Evolutionary conservation across 92 coral and sea anemone species (phyloP), one percentile per base, ranked within the genome.

Genomic region (Plumapathes pennacea): DNA sequence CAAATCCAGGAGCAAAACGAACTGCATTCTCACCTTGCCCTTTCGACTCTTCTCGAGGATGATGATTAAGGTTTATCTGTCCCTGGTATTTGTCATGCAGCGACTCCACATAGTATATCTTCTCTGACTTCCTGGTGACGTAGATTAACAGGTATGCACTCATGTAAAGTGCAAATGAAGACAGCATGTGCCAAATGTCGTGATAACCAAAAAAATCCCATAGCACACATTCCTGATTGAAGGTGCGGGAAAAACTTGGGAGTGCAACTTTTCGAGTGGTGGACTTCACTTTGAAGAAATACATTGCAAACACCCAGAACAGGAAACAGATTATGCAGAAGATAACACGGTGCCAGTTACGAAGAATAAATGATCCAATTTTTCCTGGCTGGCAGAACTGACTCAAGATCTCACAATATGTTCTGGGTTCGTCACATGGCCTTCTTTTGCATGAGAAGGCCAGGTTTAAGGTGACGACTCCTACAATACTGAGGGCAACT

Each of bases 121-220:
- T 82, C 64, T 87, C 95, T 19, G 77, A 71, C 30, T 80, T 82
- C 29, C 89, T 55, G 5, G 89, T 81, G 13, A 87, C 79, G 47
- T 87, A 92, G 25, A 88, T 84, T 50, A 92, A 69, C 25, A 92
- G 69, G 54, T 84, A 92, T 0, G 96, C 96, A 15, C 89, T 88
- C 84, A 76, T 82, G 48, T 84, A 76, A 11, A 92, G 80, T 0
- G 98, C 98, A 23, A 92, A 85, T 8, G 98, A 88, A 0, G 98
- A 92, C 44, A 89, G 62, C 86, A 92, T 88, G 63, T 92, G 98
- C 98, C 98, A 92, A 65, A 84, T 69, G 41, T 92, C 98, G n/a
- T 92, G 98, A 50, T 92, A 89, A 60, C 88, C 98, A 19, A 92
- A 92, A 65, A 89, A 92, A 13, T 92, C 94, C 98, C 94, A 88